Evolutionary conservation across 2,797 vertebrate species (phyloP).

Genomic region (Rhadinocentrus ornatus): DNA sequence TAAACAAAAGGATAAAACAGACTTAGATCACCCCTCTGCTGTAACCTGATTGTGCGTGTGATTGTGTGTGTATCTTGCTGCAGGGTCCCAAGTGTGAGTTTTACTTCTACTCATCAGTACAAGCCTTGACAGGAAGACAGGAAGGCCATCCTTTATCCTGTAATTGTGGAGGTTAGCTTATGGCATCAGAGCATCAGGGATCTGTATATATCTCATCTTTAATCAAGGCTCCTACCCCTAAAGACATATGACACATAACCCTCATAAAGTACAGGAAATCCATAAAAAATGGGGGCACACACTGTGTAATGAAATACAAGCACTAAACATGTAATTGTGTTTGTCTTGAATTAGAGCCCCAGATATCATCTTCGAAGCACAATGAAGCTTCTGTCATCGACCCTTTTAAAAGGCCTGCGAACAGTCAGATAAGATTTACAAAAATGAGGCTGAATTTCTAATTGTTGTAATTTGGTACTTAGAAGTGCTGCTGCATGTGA

Average conservation of each 20-base stretch:
- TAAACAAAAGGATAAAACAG: conserved; percentile 43
- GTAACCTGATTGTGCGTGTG: conserved; percentile 13
- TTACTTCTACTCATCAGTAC: conserved; percentile 40
- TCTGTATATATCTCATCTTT: conserved; percentile 52
- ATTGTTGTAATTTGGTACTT: conserved; percentile 54
- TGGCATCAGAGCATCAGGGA: conserved; percentile 43
- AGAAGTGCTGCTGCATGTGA: conserved; percentile 9
- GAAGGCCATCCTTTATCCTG: conserved; percentile 42
- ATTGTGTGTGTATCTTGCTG: conserved; percentile 29
- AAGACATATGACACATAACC: conserved; percentile 37
- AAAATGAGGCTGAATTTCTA: conserved; percentile 28
- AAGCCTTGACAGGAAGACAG: conserved; percentile 65
- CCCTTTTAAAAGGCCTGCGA: conserved; percentile 39
- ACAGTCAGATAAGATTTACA: conserved; percentile 46
- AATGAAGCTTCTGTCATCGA: conserved; percentile 25
- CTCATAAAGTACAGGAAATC: conserved; percentile 47
- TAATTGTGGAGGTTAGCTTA: conserved; percentile 49
- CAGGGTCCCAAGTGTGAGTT: conserved; percentile 67
- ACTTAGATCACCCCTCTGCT: conserved; percentile 34
- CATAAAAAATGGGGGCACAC: conserved; percentile 11
- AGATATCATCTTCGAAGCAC: conserved; percentile 57
- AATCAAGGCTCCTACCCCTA: conserved; percentile 42
- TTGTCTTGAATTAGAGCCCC: conserved; percentile 49
- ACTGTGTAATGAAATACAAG: conserved; percentile 36
- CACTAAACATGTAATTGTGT: conserved; percentile 41